Evolutionary conservation across 2,888 invertebrate genomes (phyloP).

Genomic region (Stenodema calcarata): DNA sequence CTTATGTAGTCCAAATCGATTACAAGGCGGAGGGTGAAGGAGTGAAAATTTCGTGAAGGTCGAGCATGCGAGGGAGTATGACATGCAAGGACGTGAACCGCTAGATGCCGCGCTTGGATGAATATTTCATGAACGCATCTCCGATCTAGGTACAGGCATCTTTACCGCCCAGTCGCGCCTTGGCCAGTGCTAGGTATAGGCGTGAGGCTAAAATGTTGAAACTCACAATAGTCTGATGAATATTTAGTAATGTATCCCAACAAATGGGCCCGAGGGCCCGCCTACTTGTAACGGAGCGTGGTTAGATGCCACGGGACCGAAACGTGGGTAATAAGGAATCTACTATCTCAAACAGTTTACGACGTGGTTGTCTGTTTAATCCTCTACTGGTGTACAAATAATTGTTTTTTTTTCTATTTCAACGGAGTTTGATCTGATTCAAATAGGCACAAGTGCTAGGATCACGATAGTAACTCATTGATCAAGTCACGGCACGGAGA

Average conservation of each 20-base stretch:
- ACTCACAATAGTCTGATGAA: conserved; percentile 9
- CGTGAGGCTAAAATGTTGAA: background rate
- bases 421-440: no score
- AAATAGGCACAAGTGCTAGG: no score
- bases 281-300: background rate
- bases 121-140: conserved; percentile 27
- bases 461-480: no score
- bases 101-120: background rate
- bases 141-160: background rate
- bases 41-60: background rate
- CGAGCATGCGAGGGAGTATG: conserved; percentile 6
- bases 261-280: background rate
- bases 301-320: background rate
- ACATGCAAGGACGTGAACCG: conserved; percentile 27
- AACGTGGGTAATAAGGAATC: no score
- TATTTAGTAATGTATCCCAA: conserved; percentile 8
- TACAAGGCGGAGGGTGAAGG: background rate
- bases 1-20: background rate
- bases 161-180: background rate
- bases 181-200: background rate
- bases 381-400: no score
- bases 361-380: no score
- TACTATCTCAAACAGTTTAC: no score
- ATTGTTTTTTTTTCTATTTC: no score
- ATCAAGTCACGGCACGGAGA: no score